These are phyloP conservation scores for Eremophila alpestris DNA, from an alignment of 2,797 vertebrate species.

Conservation along the genomic window DNA sequence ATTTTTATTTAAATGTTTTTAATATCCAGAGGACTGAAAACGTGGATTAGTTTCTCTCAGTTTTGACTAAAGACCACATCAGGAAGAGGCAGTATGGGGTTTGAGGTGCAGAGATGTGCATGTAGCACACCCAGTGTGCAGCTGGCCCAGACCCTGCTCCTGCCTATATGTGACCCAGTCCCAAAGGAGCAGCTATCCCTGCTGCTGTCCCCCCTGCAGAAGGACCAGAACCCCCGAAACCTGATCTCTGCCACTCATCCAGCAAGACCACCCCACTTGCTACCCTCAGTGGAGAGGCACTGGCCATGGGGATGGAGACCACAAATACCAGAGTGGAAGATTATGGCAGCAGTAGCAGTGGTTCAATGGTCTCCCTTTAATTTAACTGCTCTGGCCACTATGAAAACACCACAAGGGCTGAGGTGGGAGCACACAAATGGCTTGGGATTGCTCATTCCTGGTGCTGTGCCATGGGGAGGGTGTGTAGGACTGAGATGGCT, in stretches of 20 bases:
- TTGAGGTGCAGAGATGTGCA: background rate
- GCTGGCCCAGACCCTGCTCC: background rate
- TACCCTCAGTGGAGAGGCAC: fast-evolving
- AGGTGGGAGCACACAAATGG: background rate
- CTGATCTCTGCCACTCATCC: background rate
- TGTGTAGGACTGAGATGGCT: fast-evolving
- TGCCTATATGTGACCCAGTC: background rate
- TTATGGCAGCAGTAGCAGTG: background rate
- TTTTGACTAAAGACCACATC: background rate
- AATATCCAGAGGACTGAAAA: background rate
- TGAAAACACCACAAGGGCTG: background rate
- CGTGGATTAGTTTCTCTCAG: background rate
- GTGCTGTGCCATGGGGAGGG: too few species aligned
- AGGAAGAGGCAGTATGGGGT: background rate
- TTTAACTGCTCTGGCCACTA: background rate
- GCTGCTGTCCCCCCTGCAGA: background rate
- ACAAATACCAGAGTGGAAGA: background rate
- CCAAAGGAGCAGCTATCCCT: background rate
- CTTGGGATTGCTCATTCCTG: background rate
- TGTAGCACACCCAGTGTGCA: fast-evolving
- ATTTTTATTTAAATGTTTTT: fast-evolving
- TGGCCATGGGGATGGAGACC: background rate
- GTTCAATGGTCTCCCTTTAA: background rate
- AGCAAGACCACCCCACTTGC: background rate
- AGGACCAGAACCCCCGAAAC: background rate